Evolutionary conservation across 2,797 vertebrate genomes (phyloP).

Genomic region (Catamblyrhynchus diadema): DNA sequence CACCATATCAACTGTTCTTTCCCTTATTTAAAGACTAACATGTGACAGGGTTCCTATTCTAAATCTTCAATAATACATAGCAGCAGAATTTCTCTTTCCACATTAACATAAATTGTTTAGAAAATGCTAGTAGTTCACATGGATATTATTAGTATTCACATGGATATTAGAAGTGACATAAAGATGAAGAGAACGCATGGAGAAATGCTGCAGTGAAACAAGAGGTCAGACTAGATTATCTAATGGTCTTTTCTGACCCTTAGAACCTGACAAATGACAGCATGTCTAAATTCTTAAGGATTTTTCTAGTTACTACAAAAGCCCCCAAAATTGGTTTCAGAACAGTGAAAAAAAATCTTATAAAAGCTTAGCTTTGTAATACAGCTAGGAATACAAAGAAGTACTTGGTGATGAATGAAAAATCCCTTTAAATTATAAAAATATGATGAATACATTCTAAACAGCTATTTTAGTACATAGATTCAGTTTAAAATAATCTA

Average conservation of each 20-base stretch:
- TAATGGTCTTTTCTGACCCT: background rate
- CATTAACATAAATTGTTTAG: background rate
- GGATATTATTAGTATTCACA: background rate
- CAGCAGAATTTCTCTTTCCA: background rate
- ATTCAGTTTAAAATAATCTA: background rate
- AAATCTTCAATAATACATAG: background rate
- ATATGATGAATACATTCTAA: background rate
- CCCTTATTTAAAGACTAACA: constrained; percentile 40
- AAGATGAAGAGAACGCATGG: background rate
- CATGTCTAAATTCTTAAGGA: background rate
- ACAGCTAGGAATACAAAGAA: background rate
- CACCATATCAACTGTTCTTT: background rate
- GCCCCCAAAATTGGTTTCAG: fast-evolving
- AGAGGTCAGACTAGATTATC: background rate
- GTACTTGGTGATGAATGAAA: background rate
- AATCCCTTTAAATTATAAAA: background rate
- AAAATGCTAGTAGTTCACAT: background rate
- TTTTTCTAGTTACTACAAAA: background rate
- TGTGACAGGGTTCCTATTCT: background rate
- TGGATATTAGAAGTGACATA: background rate
- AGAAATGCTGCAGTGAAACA: background rate
- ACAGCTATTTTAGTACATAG: background rate
- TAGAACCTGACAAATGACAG: background rate
- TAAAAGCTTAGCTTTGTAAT: background rate
- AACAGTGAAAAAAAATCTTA: background rate